Evolutionary conservation across 2,113 vertebrate genomes (phyloP).

Genomic region (Melanerpes aurifrons): DNA sequence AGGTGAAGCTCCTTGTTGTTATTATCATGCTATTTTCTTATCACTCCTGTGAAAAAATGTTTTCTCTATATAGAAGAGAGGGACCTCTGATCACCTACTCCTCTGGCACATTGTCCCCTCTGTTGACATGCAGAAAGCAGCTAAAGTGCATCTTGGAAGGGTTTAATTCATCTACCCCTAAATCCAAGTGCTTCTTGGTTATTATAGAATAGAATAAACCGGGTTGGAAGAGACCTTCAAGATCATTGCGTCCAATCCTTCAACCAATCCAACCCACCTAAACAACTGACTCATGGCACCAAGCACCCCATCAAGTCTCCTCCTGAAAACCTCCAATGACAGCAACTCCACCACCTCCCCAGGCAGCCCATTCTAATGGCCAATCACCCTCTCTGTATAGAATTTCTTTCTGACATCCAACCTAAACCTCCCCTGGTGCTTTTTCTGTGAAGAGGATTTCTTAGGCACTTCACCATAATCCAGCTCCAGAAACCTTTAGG

Average conservation of each 20-base stretch:
- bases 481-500: not conserved
- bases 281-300: too few species aligned
- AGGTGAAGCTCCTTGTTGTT: not conserved
- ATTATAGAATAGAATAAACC: not conserved
- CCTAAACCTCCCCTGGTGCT: not conserved
- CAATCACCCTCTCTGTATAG: too few species aligned
- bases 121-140: not conserved
- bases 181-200: not conserved
- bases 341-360: too few species aligned
- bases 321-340: too few species aligned
- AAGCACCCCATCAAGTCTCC: too few species aligned
- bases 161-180: not conserved
- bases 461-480: not conserved
- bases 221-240: too few species aligned
- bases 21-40: not conserved
- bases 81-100: not conserved
- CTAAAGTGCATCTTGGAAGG: not conserved
- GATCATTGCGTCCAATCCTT: too few species aligned
- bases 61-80: not conserved
- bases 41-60: not conserved
- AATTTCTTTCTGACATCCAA: too few species aligned
- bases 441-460: constrained; percentile 14
- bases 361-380: too few species aligned
- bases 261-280: too few species aligned
- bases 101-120: not conserved